Base-by-base conservation (phyloP, 2,888 invertebrate genomes). In the Palloptera scutellata region DNA sequence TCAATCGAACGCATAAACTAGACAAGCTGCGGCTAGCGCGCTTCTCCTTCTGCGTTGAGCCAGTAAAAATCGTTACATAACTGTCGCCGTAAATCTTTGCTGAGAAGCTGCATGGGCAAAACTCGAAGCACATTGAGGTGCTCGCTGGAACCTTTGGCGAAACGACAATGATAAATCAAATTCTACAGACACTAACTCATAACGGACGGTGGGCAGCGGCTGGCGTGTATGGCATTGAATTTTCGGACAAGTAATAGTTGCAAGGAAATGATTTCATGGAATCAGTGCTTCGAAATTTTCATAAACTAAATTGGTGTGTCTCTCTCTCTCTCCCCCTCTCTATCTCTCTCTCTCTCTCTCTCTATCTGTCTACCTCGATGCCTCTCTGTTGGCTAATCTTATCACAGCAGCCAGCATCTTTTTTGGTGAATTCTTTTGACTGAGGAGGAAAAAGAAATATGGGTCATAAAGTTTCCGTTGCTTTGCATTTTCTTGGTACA, bases 81-180 rank as follows among this genome's bases (percentile, higher is more conserved):
- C 64, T 74, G 73, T 74, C 72, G 66, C 69, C 71, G 72, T 73
- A 72, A 74, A 73, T 72, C 73, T 72, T 70, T 6, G 30, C 30
- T 30, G 30, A 30, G 30, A 30, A 30, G 30, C 6, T 30, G 6
- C 30, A 71, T 71, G 69, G 67, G 67, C 67, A 67, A 69, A 71
- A 67, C 69, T 61, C 54, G 57, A 66, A 64, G 69, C 69, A 69
- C 67, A 71, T 71, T 69, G 67, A 59, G 69, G 71, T 67, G 69
- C 68, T 71, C 71, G 69, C 55, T 60, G 57, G 67, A 67, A 71
- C 69, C 67, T 71, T 65, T 70, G 65, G 67, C 67, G 60, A 66
- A 69, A 65, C 67, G 69, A 69, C 6, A 6, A 41, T 53, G 54
- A 63, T 69, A 69, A 69, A 69, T 69, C 69, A 69, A 69, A 66